Evolutionary conservation across 2,113 vertebrate genomes (phyloP), one percentile per base, ranked within the genome.

Genomic region (Anoura caudifer): DNA sequence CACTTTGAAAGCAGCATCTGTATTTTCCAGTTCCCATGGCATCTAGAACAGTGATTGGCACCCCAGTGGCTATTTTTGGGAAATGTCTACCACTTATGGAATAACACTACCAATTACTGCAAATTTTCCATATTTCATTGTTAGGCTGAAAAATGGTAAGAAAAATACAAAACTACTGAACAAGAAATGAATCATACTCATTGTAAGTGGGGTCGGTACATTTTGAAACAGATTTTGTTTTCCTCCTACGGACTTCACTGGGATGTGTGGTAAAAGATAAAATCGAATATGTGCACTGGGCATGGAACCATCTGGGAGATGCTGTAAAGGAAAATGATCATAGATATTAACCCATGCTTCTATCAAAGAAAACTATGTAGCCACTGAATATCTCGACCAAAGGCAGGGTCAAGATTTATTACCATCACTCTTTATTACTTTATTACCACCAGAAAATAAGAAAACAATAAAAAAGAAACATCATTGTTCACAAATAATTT

Each of bases 191-290:
- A 38, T 0, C 2, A 83, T 94, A 98, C 98, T 97, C 99, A 93
- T 99, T 99, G 98, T 99, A 99, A 61, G 98, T 99, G 85, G 99
- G 99, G 97, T 99, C 98, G 86, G 98, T 98, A 80, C 98, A 98
- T 97, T 99, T 99, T 89, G 98, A 98, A 97, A 98, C 99, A 75
- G 98, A 98, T 96, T 99, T 98, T 41, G 99, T 99, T 98, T 99
- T 99, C 96, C 96, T 99, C 97, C 97, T 98, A 65, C 96, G 98
- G 97, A 95, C 94, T 97, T 98, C 97, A 38, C 95, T 81, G 87
- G 98, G 98, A 97, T 99, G 98, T 99, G 98, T 0, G 99, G 98
- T 91, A 99, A 97, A 84, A 99, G 99, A 85, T 98, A 98, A 28
- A 99, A 99, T 88, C 99, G 98, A 97, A 99, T 99, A 0, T 99